These are phyloP conservation scores for Laterallus jamaicensis DNA, from an alignment of 2,113 vertebrate genomes.

Conservation along the genomic window DNA sequence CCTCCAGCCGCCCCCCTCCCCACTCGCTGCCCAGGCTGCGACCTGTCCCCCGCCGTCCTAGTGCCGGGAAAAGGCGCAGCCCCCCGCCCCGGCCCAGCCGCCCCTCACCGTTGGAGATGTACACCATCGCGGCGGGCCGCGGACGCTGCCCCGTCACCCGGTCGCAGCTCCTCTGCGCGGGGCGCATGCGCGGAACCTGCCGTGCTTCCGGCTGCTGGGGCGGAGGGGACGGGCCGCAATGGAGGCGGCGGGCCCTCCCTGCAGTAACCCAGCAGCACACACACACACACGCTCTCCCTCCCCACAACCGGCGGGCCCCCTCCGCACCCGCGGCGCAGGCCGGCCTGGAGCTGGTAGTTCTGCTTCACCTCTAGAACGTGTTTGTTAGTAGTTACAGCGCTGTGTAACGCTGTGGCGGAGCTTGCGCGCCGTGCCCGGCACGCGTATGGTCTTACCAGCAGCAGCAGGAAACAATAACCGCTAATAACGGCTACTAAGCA, in stretches of 20 bases:
- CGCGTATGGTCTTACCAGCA: accelerated
- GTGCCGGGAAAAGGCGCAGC: background rate
- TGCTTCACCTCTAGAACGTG: accelerated
- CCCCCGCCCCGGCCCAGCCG: background rate
- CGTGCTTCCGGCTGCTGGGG: background rate
- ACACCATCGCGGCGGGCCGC: conserved; percentile 77
- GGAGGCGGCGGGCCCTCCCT: too few species aligned
- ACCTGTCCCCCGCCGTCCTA: background rate
- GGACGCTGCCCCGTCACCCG: background rate
- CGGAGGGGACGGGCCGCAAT: accelerated
- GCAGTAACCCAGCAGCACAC: accelerated
- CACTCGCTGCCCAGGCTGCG: background rate
- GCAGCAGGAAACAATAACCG: accelerated
- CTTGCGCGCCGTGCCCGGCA: accelerated
- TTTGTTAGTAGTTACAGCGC: accelerated
- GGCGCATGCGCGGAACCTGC: background rate
- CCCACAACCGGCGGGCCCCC: accelerated
- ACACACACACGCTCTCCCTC: too few species aligned
- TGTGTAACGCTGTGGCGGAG: accelerated
- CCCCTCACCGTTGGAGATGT: conserved; percentile 91
- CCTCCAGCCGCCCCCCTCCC: too few species aligned
- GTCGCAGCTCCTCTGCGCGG: background rate
- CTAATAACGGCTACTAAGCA: too few species aligned
- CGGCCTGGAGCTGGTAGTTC: accelerated
- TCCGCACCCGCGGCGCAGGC: accelerated